These are phyloP conservation scores for Gallinago paraguaiae DNA, from an alignment of 2,113 vertebrate genomes.

Conservation along the genomic window DNA sequence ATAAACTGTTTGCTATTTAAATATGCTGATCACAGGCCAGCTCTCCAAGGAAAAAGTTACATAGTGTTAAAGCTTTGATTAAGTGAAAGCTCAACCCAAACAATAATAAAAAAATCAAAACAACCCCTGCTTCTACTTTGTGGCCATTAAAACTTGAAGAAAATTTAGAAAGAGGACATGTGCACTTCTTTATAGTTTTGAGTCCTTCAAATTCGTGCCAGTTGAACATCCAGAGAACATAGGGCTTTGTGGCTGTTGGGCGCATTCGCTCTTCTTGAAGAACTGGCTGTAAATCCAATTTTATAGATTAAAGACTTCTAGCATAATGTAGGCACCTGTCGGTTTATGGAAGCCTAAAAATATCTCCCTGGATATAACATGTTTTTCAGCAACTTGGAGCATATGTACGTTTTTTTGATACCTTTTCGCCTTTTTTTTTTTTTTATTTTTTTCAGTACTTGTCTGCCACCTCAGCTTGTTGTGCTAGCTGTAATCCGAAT, in stretches of 20 bases:
- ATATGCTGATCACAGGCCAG: neutral
- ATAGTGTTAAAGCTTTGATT: neutral
- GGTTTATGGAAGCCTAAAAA: slow-evolving; percentile 43
- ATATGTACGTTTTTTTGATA: neutral
- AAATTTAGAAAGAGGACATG: neutral
- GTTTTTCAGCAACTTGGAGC: slow-evolving; percentile 31
- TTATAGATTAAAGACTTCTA: slow-evolving; percentile 21
- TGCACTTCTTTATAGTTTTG: neutral
- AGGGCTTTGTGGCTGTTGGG: slow-evolving; percentile 7
- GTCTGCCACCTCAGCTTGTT: slow-evolving; percentile 49
- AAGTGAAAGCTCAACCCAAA: neutral
- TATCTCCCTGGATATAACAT: slow-evolving; percentile 20
- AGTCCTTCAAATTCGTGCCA: neutral
- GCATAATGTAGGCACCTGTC: slow-evolving; percentile 44
- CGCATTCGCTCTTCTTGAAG: neutral
- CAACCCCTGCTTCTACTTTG: neutral
- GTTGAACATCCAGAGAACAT: neutral
- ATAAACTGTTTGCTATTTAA: neutral
- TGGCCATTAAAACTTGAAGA: neutral
- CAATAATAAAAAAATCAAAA: neutral
- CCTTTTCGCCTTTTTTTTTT: neutral
- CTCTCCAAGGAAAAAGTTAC: slow-evolving; percentile 2
- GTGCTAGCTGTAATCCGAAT: neutral
- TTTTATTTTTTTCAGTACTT: neutral
- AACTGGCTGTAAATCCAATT: slow-evolving; percentile 15